Conservation (phyloP, 2,113 vertebrate species). For the Prinia subflava region DNA sequence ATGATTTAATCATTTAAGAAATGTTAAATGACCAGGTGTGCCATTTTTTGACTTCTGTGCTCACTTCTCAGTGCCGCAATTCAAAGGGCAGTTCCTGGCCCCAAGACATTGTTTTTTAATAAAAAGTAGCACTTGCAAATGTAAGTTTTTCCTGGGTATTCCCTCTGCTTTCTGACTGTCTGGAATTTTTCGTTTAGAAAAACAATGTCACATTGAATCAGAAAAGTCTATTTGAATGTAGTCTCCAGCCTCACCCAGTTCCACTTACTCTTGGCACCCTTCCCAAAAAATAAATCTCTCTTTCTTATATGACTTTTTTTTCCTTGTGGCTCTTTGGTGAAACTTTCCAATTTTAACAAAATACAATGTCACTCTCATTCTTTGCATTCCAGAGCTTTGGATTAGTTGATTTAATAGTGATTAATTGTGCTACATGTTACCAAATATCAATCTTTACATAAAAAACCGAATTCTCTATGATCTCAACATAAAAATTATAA, state of each 20-base stretch:
- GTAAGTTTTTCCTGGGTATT: slow-evolving; percentile 9
- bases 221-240: not conserved
- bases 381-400: not conserved
- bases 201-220: slow-evolving; percentile 32
- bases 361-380: not conserved
- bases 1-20: slow-evolving; percentile 34
- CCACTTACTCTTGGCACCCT: not conserved
- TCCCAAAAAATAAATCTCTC: not conserved
- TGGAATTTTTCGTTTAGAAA: slow-evolving; percentile 41
- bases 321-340: not conserved
- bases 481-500: not conserved
- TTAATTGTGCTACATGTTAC: not conserved
- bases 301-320: not conserved
- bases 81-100: slow-evolving; percentile 39
- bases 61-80: slow-evolving; percentile 8
- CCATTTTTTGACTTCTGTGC: not conserved
- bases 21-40: not conserved
- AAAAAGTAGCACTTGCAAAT: slow-evolving; percentile 28
- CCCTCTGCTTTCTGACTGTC: slow-evolving; percentile 33
- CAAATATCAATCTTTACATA: not conserved
- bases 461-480: not conserved
- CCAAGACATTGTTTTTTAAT: slow-evolving; percentile 6
- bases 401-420: not conserved
- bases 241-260: not conserved
- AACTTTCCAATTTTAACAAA: not conserved